Evolutionary conservation across 2,113 vertebrate genomes (phyloP).

Genomic region (Sphaerodactylus townsendi): DNA sequence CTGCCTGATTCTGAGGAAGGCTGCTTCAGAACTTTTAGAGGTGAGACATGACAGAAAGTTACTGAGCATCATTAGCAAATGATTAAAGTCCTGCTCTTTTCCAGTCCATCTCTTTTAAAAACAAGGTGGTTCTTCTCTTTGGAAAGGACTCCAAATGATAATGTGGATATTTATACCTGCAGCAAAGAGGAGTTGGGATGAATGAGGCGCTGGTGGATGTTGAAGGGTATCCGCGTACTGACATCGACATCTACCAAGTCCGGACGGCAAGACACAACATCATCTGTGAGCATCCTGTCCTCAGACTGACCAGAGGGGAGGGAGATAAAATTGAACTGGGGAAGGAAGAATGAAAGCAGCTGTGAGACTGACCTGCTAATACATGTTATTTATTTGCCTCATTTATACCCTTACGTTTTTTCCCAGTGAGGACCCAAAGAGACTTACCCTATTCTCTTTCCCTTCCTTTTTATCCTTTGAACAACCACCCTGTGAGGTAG

Average conservation of each 20-base stretch:
- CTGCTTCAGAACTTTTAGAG: too few relatives aligned
- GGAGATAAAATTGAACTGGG: too few relatives aligned
- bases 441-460: too few relatives aligned
- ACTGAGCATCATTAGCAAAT: not conserved
- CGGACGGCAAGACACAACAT: slow-evolving; percentile 89
- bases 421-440: too few relatives aligned
- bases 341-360: accelerated
- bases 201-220: slow-evolving; percentile 83
- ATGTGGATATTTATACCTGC: not conserved
- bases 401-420: too few relatives aligned
- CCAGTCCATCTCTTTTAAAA: not conserved
- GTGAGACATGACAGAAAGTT: too few relatives aligned
- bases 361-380: not conserved
- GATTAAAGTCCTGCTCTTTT: not conserved
- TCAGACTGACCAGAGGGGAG: not conserved
- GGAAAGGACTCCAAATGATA: not conserved
- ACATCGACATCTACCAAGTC: slow-evolving; percentile 91
- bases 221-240: slow-evolving; percentile 87
- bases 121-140: not conserved
- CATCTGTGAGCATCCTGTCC: slow-evolving; percentile 78
- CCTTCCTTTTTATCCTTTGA: too few relatives aligned
- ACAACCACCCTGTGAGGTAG: too few relatives aligned
- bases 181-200: slow-evolving; percentile 89
- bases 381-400: too few relatives aligned
- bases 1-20: too few relatives aligned